phyloP scores from a whole-genome alignment of 2,113 vertebrate species.

The Gavialis gangeticus region DNA sequence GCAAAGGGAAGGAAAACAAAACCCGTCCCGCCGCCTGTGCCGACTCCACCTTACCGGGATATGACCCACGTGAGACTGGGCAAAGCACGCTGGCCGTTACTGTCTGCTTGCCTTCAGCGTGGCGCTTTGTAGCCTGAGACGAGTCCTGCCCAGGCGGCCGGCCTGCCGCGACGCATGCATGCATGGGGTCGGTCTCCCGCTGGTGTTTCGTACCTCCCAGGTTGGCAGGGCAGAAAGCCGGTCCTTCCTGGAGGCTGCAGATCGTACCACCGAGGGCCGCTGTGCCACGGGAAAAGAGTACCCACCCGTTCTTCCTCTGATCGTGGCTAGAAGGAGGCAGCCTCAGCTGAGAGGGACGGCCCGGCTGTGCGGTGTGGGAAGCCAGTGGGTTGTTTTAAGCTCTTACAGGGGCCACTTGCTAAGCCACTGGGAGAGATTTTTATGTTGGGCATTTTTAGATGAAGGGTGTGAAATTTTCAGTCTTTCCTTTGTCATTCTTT shows the following conservation, averaged over 20 bases:
- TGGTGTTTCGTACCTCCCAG: not conserved
- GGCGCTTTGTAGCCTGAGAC: not conserved
- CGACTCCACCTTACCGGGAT: not conserved
- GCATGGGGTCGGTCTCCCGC: not conserved
- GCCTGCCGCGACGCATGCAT: not conserved
- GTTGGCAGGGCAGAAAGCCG: not conserved
- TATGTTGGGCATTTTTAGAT: not conserved
- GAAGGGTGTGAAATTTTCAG: not conserved
- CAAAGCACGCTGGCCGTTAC: not conserved
- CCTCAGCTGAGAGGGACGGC: too few relatives aligned
- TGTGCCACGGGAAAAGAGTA: too few relatives aligned
- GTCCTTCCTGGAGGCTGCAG: not conserved
- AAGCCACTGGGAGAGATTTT: not conserved
- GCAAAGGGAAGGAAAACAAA: not conserved
- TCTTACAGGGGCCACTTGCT: too few relatives aligned
- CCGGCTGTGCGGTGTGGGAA: too few relatives aligned
- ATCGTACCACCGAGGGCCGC: too few relatives aligned
- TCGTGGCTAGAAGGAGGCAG: too few relatives aligned
- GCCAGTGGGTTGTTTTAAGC: too few relatives aligned
- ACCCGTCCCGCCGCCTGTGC: too few relatives aligned
- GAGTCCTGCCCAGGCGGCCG: not conserved
- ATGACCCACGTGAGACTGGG: not conserved
- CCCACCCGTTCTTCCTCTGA: too few relatives aligned
- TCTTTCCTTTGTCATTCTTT: not conserved
- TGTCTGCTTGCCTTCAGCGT: not conserved